Evolutionary conservation across 2,797 vertebrate genomes (phyloP), one percentile per base, ranked within the genome.

Genomic region (Sebastes hubbsi): DNA sequence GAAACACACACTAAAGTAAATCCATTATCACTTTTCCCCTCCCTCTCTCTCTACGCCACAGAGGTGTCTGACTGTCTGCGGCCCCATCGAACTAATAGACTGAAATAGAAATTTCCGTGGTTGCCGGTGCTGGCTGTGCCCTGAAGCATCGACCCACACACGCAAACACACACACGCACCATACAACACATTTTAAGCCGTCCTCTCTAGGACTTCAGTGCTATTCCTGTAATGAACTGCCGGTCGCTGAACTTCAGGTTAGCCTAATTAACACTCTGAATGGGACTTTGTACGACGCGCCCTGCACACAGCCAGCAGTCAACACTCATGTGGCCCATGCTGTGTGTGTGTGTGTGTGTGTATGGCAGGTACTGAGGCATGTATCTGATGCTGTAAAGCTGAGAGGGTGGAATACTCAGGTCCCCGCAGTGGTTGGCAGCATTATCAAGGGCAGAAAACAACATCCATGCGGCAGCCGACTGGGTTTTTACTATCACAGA

Each of bases 1-100:
- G 75, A 88, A 84, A 88, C 80, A 82, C 88, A 90, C 88, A 81
- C 78, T 83, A 76, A 88, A 91, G 88, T 87, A 86, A 91, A 90
- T 86, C 85, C 88, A 93, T 93, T 91, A 92, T 83, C 81, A 27
- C 86, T 65, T 83, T 29, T 42, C 74, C 76, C 80, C 80, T 76
- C 78, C 71, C 81, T 79, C 74, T 32, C 78, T 42, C 80, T 63
- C 52, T 72, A 27, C 7, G 8, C 77, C 80, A 82, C 65, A 63
- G 84, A 78, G 81, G 81, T 91, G 89, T 91, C 85, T 79, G 85
- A 69, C 89, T 87, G 89, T 87, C 91, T 89, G 80, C 72, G 8
- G 68, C 63, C 66, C 70, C 82, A 58, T 78, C 86, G 78, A 66
- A 89, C 85, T 77, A 78, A 90, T 36, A 77, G 68, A 86, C 85